Conservation (phyloP, 2,113 vertebrate species). For the Cranoglanis bouderius region DNA sequence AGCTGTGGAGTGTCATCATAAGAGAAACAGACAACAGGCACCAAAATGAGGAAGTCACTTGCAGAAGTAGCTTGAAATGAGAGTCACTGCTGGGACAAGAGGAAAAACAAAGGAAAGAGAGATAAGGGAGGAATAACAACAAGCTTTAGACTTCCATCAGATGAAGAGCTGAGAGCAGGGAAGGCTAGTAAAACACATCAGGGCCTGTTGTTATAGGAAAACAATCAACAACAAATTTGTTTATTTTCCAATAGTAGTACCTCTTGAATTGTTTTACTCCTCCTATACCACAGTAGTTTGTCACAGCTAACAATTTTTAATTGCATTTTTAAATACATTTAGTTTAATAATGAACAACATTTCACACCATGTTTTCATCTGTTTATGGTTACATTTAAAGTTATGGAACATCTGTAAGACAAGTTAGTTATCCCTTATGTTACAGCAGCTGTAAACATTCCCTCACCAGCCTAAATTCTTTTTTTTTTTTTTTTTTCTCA, state of each 20-base stretch:
- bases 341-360: not conserved
- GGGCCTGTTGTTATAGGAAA: not conserved
- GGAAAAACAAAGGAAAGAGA: not conserved
- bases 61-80: not conserved
- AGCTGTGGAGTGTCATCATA: constrained; percentile 5
- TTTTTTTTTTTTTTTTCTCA: too few species aligned
- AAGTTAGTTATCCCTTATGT: not conserved
- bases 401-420: not conserved
- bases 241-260: not conserved
- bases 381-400: not conserved
- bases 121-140: not conserved
- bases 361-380: not conserved
- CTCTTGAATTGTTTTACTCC: not conserved
- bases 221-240: not conserved
- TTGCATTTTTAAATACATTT: not conserved
- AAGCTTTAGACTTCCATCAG: not conserved
- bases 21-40: constrained; percentile 3
- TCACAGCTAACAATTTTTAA: not conserved
- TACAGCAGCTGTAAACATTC: not conserved
- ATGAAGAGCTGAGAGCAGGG: not conserved
- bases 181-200: not conserved
- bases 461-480: too few species aligned
- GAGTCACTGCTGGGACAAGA: not conserved
- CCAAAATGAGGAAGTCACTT: not conserved
- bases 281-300: not conserved